Conservation (phyloP, 2,113 vertebrate species). For the Hemibates koningsi region DNA sequence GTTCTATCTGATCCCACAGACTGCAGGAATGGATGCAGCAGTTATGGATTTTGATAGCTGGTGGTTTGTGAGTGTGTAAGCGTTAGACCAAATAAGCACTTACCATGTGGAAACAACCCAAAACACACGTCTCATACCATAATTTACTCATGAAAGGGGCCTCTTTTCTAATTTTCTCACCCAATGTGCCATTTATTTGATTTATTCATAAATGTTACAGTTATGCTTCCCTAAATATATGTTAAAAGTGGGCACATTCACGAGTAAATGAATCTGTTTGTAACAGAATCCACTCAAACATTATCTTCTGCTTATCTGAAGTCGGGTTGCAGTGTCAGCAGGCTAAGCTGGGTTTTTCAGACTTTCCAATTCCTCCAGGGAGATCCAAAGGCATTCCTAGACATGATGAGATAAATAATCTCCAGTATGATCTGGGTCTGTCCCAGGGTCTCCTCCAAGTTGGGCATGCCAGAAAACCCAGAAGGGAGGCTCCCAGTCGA, state of each 20-base stretch:
- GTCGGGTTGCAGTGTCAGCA: background rate
- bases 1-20: background rate
- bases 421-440: background rate
- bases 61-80: background rate
- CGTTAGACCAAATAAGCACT: background rate
- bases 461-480: background rate
- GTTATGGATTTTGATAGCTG: background rate
- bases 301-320: background rate
- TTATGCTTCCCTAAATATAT: background rate
- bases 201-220: background rate
- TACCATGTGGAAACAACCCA: background rate
- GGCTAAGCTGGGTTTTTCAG: background rate
- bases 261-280: background rate
- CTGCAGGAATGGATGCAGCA: background rate
- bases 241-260: background rate
- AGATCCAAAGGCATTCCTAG: background rate
- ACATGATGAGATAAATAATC: background rate
- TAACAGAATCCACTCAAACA: background rate
- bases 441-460: background rate
- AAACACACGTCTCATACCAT: background rate
- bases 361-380: background rate
- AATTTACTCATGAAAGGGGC: rapidly evolving
- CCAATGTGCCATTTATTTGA: background rate
- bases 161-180: background rate
- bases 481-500: background rate